Evolutionary conservation across 2,888 invertebrate genomes (phyloP).

Genomic region (Eudasyphora cyanicolor): DNA sequence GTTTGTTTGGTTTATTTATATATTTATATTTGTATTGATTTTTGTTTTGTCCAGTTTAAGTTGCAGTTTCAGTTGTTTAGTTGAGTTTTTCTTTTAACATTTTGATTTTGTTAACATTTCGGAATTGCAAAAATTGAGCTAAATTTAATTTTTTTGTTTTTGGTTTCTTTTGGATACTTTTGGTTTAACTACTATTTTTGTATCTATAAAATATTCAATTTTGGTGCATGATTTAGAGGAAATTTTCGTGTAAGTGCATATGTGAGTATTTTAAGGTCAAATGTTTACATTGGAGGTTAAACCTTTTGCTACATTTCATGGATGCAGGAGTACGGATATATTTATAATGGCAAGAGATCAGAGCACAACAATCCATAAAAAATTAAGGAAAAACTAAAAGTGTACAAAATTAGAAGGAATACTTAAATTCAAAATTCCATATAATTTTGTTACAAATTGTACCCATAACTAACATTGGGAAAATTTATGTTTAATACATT

Average conservation of each 20-base stretch:
- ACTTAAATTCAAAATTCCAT: no score
- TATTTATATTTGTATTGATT: no score
- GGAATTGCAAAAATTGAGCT: constrained; percentile 30
- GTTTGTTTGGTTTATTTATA: constrained; percentile 3
- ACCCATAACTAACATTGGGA: no score
- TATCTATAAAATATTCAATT: constrained; percentile 17
- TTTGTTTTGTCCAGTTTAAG: not conserved
- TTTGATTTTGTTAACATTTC: not conserved
- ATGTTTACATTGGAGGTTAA: not conserved
- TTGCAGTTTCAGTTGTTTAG: not conserved
- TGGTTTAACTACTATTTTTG: not conserved
- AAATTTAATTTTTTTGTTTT: constrained; percentile 16
- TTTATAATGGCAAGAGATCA: no score
- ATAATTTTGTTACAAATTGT: no score
- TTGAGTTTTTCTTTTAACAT: not conserved
- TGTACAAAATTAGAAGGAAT: no score
- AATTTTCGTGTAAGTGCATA: not conserved
- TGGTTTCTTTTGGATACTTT: not conserved
- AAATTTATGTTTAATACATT: no score
- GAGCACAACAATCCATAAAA: no score
- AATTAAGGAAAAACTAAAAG: no score
- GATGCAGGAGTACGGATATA: no score
- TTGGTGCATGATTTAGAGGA: constrained; percentile 15
- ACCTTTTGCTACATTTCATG: no score
- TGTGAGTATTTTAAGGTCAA: not conserved